Conservation (phyloP, 30 jellyfish, hydroid and myxozoan species). For the Sanderia malayensis region DNA sequence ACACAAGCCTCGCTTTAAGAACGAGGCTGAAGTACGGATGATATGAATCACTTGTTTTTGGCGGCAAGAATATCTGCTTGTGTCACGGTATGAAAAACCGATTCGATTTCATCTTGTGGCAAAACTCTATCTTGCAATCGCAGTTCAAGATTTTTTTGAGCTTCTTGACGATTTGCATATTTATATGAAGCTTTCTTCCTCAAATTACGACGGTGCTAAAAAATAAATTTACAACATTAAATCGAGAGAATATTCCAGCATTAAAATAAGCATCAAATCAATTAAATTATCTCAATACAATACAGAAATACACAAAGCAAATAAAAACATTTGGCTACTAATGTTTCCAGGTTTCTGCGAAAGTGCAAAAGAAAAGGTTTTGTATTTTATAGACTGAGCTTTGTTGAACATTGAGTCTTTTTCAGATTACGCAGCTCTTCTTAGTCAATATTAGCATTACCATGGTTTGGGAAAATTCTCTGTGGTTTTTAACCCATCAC, state of each 20-base stretch:
- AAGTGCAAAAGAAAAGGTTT: too few species aligned
- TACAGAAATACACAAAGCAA: too few species aligned
- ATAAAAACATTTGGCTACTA: too few species aligned
- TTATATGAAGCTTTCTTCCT: conserved; percentile 80
- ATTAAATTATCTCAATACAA: too few species aligned
- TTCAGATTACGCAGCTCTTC: too few species aligned
- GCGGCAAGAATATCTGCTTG: conserved; percentile 85
- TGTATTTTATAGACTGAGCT: too few species aligned
- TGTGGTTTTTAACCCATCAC: neutral
- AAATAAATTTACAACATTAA: too few species aligned
- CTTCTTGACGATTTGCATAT: conserved; percentile 47
- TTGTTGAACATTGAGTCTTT: too few species aligned
- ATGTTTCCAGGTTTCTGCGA: too few species aligned
- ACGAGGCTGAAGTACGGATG: neutral
- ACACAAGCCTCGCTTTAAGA: neutral
- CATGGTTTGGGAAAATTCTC: neutral
- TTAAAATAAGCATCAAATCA: too few species aligned
- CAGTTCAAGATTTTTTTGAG: conserved; percentile 36
- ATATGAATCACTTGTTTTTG: conserved; percentile 13
- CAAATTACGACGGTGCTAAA: conserved; percentile 77
- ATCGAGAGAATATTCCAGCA: neutral
- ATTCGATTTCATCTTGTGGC: conserved; percentile 71
- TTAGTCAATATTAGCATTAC: neutral
- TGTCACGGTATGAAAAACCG: conserved; percentile 89
- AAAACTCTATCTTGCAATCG: conserved; percentile 43